Conservation (phyloP, 92 coral and sea anemone genomes). For the Palythoa grandis region DNA sequence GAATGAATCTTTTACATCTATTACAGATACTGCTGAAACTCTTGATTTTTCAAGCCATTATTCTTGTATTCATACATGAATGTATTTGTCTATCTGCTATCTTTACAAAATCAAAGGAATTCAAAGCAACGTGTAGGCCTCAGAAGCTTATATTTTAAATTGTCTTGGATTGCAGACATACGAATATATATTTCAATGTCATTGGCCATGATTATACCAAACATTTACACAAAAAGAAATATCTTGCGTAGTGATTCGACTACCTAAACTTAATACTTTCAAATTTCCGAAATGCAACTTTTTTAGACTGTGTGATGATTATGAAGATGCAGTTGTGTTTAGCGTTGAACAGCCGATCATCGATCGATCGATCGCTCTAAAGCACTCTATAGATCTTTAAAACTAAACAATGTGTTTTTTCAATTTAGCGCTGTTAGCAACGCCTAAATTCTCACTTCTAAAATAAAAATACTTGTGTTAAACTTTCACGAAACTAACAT, state of each 20-base stretch:
- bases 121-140: neutral
- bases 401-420: neutral
- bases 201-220: neutral
- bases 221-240: neutral
- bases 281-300: neutral
- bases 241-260: neutral
- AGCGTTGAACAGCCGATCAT: neutral
- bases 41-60: neutral
- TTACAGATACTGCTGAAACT: constrained; percentile 1
- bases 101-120: constrained; percentile 7
- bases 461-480: neutral
- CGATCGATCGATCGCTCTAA: neutral
- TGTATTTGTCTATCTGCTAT: constrained; percentile 18
- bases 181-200: constrained; percentile 25
- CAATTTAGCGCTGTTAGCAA: neutral
- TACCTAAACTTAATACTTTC: neutral
- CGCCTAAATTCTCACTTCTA: neutral
- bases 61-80: neutral
- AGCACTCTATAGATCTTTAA: neutral
- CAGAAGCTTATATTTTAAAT: neutral
- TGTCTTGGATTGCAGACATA: constrained; percentile 25
- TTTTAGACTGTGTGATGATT: neutral
- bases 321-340: neutral
- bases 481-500: neutral
- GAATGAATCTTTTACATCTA: constrained; percentile 4